A percentile compares a stretch with the other conserved stretches of the same genome.
Conservation (phyloP, 2,113 vertebrate species). For the Pterocles orientalis region DNA sequence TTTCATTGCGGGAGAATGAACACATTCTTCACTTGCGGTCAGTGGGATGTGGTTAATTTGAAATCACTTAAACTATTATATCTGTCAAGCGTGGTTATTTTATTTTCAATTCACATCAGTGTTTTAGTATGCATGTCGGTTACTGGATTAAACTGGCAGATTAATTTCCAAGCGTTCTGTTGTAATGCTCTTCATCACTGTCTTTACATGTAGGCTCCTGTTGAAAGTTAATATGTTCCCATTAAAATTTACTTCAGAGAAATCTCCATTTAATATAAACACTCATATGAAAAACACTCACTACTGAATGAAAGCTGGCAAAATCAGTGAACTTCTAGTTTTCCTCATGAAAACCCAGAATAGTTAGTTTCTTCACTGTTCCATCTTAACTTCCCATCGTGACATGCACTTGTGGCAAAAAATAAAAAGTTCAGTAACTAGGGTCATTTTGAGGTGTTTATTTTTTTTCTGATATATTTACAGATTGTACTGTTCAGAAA, state of each 20-base stretch:
- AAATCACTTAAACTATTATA: slow-evolving; percentile 91
- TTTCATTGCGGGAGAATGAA: slow-evolving; percentile 82
- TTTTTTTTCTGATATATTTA: not conserved
- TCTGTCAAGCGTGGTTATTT: slow-evolving; percentile 85
- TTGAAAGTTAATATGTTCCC: slow-evolving; percentile 58
- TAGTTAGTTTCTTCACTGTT: not conserved
- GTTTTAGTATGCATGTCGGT: slow-evolving; percentile 77
- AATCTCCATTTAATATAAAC: slow-evolving; percentile 8
- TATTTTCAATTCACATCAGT: slow-evolving; percentile 84
- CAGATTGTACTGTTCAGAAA: not conserved
- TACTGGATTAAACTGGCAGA: slow-evolving; percentile 81
- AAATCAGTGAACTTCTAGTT: not conserved
- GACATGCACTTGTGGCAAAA: not conserved
- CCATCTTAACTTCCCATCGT: not conserved
- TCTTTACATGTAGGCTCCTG: slow-evolving; percentile 43
- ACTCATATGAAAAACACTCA: not conserved
- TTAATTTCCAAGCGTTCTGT: slow-evolving; percentile 76
- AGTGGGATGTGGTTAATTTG: slow-evolving; percentile 89
- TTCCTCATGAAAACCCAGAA: not conserved
- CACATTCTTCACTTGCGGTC: slow-evolving; percentile 82
- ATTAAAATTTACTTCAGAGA: slow-evolving; percentile 54
- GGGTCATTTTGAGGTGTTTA: not conserved
- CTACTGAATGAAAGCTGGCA: not conserved
- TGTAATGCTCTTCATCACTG: slow-evolving; percentile 63
- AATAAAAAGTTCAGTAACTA: not conserved